Conservation (phyloP, 2,888 invertebrate genomes). For the Zele albiditarsus region DNA sequence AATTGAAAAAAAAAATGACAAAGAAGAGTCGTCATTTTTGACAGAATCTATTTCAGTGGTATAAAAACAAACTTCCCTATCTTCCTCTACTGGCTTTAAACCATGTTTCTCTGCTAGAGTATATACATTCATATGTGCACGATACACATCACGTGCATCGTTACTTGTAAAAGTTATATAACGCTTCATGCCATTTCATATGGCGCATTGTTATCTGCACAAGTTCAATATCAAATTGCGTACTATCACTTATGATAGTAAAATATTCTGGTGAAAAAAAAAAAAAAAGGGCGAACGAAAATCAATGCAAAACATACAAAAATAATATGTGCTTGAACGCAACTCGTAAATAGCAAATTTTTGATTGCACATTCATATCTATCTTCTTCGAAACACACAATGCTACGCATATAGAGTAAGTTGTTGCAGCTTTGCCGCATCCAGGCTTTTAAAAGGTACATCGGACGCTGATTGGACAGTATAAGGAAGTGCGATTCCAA, state of each 20-base stretch:
- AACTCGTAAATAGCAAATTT: slow-evolving; percentile 22
- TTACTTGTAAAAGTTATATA: slow-evolving; percentile 43
- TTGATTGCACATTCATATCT: slow-evolving; percentile 40
- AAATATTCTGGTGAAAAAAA: slow-evolving; percentile 26
- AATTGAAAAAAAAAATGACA: not conserved
- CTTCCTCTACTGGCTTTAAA: slow-evolving; percentile 34
- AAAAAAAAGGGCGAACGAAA: slow-evolving; percentile 11
- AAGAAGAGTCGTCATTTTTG: slow-evolving; percentile 5
- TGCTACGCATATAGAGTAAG: slow-evolving; percentile 54
- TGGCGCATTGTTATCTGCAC: slow-evolving; percentile 42
- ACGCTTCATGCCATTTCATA: slow-evolving; percentile 39
- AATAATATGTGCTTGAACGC: slow-evolving; percentile 24
- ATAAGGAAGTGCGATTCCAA: slow-evolving; percentile 52
- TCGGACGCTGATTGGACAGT: slow-evolving; percentile 55
- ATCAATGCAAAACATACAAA: not conserved
- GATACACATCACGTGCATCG: slow-evolving; percentile 50
- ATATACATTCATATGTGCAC: slow-evolving; percentile 43
- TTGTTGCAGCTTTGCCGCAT: slow-evolving; percentile 60
- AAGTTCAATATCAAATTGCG: slow-evolving; percentile 29
- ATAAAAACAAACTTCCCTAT: slow-evolving; percentile 15
- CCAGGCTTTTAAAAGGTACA: slow-evolving; percentile 57
- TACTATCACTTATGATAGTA: slow-evolving; percentile 19
- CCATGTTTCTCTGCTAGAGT: slow-evolving; percentile 47
- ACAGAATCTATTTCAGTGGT: slow-evolving; percentile 9
- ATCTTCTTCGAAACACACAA: slow-evolving; percentile 32